Evolutionary conservation across 2,888 invertebrate genomes (phyloP).

Genomic region (Hydrotaea cyrtoneurina): DNA sequence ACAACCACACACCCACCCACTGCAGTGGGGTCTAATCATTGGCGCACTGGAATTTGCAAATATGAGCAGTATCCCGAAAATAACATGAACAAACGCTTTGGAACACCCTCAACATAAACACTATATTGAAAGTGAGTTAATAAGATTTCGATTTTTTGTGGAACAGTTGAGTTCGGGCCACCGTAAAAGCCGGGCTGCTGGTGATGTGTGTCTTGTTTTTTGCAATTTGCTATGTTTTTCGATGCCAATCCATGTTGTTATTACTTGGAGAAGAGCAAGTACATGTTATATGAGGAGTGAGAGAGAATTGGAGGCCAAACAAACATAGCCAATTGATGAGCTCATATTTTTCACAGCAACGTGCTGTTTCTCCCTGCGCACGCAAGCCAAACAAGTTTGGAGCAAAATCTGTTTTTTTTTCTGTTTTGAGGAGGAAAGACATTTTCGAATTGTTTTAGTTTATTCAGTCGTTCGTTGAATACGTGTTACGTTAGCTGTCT

Average conservation of each 20-base stretch:
- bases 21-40: too few relatives aligned
- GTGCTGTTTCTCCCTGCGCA: slow-evolving; percentile 53
- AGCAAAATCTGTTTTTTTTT: slow-evolving; percentile 44
- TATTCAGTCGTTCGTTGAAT: slow-evolving; percentile 57
- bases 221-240: slow-evolving; percentile 7
- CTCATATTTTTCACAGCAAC: slow-evolving; percentile 10
- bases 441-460: slow-evolving; percentile 50
- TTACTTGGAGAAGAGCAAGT: slow-evolving; percentile 4
- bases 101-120: too few relatives aligned
- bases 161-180: too few relatives aligned
- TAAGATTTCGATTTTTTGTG: too few relatives aligned
- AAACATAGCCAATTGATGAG: slow-evolving; percentile 39
- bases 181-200: too few relatives aligned
- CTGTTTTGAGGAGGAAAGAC: slow-evolving; percentile 43
- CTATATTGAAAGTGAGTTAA: too few relatives aligned
- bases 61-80: too few relatives aligned
- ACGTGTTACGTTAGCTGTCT: slow-evolving; percentile 54
- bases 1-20: too few relatives aligned
- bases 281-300: background rate
- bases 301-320: slow-evolving; percentile 18
- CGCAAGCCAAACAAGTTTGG: slow-evolving; percentile 59
- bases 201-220: background rate
- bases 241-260: background rate
- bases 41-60: too few relatives aligned
- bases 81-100: too few relatives aligned